Evolutionary conservation across 2,888 invertebrate species (phyloP).

Genomic region (Tholera decimalis): DNA sequence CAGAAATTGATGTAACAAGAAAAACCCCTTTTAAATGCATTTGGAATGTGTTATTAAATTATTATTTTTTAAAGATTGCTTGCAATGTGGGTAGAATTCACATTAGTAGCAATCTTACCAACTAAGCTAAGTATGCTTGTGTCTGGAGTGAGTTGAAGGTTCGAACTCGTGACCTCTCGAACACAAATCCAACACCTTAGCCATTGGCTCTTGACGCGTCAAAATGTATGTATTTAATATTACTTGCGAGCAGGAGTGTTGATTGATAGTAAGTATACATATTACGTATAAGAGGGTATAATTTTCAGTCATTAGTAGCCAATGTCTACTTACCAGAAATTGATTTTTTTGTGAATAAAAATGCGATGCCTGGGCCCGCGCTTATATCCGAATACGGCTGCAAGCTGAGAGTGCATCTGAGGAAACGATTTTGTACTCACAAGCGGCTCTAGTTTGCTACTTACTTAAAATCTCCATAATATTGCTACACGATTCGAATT

Average conservation of each 20-base stretch:
- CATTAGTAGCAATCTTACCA: too few relatives aligned
- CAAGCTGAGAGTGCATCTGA: background rate
- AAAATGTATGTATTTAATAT: constrained; percentile 15
- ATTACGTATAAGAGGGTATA: background rate
- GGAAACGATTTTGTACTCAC: constrained; percentile 1
- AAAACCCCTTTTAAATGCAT: constrained; percentile 4
- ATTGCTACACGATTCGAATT: background rate
- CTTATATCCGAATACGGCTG: background rate
- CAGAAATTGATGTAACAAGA: constrained; percentile 9
- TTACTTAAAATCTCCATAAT: background rate
- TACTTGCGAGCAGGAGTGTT: background rate
- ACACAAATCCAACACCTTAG: too few relatives aligned
- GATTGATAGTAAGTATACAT: background rate
- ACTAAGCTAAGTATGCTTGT: too few relatives aligned
- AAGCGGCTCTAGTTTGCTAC: background rate
- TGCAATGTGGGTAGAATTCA: too few relatives aligned
- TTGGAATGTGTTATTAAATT: background rate
- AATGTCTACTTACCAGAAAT: background rate
- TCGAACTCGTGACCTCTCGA: too few relatives aligned
- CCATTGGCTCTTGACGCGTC: too few relatives aligned
- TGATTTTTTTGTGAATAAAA: background rate
- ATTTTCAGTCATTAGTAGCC: background rate
- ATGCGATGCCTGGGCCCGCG: background rate
- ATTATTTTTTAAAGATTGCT: too few relatives aligned
- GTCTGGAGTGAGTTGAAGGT: too few relatives aligned